Conservation (phyloP, 2,888 invertebrate genomes). For the Cylindroiulus punctatus region DNA sequence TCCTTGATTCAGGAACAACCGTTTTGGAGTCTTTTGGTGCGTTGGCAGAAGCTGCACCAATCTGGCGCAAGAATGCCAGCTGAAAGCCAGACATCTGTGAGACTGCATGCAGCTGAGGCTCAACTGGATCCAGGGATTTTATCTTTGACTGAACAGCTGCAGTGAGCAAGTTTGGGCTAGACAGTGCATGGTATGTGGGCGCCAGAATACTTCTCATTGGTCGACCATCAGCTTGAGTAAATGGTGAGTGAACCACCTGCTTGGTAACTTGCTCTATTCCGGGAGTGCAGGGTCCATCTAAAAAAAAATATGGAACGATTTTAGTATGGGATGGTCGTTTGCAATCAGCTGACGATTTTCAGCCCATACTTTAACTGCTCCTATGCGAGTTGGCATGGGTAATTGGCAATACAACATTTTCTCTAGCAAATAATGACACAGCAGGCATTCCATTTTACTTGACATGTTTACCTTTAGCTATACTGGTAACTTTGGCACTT, state of each 20-base stretch:
- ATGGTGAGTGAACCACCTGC: constrained; percentile 21
- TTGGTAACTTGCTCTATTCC: neutral
- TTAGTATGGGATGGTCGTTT: too few relatives aligned
- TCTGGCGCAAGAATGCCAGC: constrained; percentile 58
- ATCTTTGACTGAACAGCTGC: constrained; percentile 59
- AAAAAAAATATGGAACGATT: too few relatives aligned
- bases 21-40: neutral
- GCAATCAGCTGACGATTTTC: too few relatives aligned
- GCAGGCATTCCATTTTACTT: too few relatives aligned
- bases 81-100: constrained; percentile 58
- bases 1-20: neutral
- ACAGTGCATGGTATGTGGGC: constrained; percentile 35
- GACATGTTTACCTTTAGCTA: neutral
- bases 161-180: constrained; percentile 58
- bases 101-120: neutral
- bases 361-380: too few relatives aligned
- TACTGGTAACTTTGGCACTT: neutral
- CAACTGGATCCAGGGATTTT: constrained; percentile 57
- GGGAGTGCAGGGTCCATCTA: neutral
- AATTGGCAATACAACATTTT: too few relatives aligned
- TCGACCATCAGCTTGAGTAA: constrained; percentile 15
- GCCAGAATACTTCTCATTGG: constrained; percentile 43
- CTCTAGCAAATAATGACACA: too few relatives aligned
- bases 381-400: too few relatives aligned
- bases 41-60: constrained; percentile 9